phyloP scores from a whole-genome alignment of 2,113 vertebrate species.

The Eidolon helvum region DNA sequence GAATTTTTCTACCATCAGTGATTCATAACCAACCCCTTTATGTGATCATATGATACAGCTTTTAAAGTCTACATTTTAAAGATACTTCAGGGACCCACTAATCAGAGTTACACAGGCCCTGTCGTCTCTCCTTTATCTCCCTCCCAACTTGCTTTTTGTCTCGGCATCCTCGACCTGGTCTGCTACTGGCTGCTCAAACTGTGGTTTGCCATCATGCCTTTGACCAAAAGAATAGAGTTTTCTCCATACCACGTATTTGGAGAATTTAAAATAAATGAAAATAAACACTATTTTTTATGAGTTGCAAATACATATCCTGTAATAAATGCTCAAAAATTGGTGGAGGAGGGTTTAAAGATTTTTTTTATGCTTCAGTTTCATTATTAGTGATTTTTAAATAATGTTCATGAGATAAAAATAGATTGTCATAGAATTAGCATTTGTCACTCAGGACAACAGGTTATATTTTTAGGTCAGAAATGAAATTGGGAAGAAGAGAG shows the following conservation, averaged over 20 bases:
- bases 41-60: constrained; percentile 59
- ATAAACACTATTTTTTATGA: background rate
- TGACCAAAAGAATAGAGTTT: background rate
- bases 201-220: background rate
- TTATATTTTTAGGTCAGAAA: background rate
- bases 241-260: background rate
- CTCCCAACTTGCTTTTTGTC: background rate
- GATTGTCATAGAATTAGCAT: background rate
- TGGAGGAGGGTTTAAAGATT: background rate
- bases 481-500: background rate
- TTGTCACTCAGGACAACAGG: background rate
- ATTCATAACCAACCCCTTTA: constrained; percentile 63
- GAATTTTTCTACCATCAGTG: constrained; percentile 63
- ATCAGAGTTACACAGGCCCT: constrained; percentile 61
- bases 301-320: background rate
- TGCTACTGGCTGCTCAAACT: background rate
- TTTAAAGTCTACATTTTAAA: constrained; percentile 77
- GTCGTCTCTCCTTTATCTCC: constrained; percentile 45
- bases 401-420: background rate
- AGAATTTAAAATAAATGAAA: constrained; percentile 9
- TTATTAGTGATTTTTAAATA: background rate
- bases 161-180: background rate
- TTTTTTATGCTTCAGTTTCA: background rate
- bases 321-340: background rate
- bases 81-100: constrained; percentile 69